Percentiles rank a stretch among this genome's conserved stretches.
phyloP scores from a whole-genome alignment of 2,888 invertebrate genomes.

The Heteromyza rotundicornis region DNA sequence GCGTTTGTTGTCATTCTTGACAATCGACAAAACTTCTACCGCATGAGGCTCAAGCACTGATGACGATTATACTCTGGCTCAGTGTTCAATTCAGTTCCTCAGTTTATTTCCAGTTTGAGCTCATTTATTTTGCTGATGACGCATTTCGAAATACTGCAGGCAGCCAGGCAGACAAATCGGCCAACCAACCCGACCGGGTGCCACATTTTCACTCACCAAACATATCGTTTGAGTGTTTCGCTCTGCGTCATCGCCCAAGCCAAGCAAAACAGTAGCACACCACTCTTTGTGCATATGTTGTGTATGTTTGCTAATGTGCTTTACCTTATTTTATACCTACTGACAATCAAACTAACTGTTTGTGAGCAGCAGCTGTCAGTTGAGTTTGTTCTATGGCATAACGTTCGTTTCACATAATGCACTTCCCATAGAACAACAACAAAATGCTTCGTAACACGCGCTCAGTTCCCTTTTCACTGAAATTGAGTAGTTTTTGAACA shows the following conservation, averaged over 20 bases:
- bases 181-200: too few species aligned
- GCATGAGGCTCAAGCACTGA: not conserved
- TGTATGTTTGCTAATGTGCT: not conserved
- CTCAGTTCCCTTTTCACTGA: not conserved
- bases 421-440: not conserved
- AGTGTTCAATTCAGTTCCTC: not conserved
- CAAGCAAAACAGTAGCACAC: too few species aligned
- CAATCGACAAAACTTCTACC: not conserved
- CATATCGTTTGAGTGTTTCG: too few species aligned
- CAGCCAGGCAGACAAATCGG: too few species aligned
- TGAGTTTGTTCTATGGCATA: not conserved
- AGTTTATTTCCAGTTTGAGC: not conserved
- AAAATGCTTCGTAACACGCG: not conserved
- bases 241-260: too few species aligned
- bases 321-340: too few species aligned
- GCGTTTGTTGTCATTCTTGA: constrained; percentile 14
- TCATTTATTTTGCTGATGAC: not conserved
- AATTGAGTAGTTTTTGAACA: not conserved
- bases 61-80: not conserved
- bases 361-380: not conserved
- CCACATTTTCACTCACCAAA: too few species aligned
- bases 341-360: too few species aligned
- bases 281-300: not conserved
- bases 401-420: constrained; percentile 2
- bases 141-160: too few species aligned